Conservation (phyloP, 2,888 invertebrate species). For the Papilio protenor region DNA sequence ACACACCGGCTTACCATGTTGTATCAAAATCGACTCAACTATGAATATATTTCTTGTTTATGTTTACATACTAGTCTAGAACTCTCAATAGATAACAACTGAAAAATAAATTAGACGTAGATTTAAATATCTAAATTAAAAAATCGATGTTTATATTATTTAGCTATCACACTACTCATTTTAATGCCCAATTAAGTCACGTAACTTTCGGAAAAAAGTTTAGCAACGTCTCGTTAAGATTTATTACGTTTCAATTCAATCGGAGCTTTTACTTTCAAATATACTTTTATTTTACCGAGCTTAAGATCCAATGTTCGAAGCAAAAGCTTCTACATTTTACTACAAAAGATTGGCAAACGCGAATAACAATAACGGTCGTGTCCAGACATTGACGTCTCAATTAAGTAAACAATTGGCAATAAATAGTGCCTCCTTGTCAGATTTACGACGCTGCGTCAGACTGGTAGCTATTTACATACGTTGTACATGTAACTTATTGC, state of each 20-base stretch:
- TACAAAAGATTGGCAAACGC: not conserved
- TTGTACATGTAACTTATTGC: slow-evolving; percentile 47
- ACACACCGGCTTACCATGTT: slow-evolving; percentile 57
- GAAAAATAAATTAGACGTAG: too few relatives aligned
- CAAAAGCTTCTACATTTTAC: not conserved
- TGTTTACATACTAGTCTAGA: not conserved
- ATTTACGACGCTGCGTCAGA: slow-evolving; percentile 40
- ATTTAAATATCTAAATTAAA: too few relatives aligned
- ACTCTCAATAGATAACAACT: not conserved
- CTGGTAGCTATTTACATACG: slow-evolving; percentile 48
- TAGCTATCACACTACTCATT: too few relatives aligned
- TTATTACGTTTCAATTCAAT: too few relatives aligned
- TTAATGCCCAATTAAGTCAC: too few relatives aligned
- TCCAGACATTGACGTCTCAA: slow-evolving; percentile 35
- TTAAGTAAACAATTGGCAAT: slow-evolving; percentile 43
- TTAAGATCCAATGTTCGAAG: not conserved
- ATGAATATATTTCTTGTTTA: not conserved
- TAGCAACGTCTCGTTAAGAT: too few relatives aligned
- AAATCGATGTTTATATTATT: too few relatives aligned
- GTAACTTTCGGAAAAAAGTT: too few relatives aligned
- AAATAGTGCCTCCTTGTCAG: slow-evolving; percentile 32
- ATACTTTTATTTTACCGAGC: not conserved
- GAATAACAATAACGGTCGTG: slow-evolving; percentile 21
- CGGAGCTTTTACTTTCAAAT: too few relatives aligned
- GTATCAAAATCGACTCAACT: slow-evolving; percentile 19